Evolutionary conservation across 2,888 invertebrate genomes (phyloP), one percentile per base, ranked within the genome.

Genomic region (Crossocerus cetratus): DNA sequence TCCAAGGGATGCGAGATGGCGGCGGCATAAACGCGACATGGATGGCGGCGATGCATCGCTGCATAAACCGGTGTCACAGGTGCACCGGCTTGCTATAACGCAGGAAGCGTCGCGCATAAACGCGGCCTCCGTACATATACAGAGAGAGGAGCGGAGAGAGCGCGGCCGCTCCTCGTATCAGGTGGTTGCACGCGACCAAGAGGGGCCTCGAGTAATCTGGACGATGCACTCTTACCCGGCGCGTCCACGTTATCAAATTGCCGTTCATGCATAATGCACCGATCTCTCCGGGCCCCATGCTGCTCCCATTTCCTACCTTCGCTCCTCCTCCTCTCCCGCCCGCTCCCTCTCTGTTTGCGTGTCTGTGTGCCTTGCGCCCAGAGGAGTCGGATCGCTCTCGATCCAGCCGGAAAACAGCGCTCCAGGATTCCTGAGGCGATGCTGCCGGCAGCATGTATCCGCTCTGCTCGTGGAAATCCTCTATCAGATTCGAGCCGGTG

Each of bases 241-340:
- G 62, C 69, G 63, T 69, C 73, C 78, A 66, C 84, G 80, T 86
- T 86, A 86, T 87, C 87, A 83, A 84, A 83, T 81, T 79, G 79
- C 74, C 83, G 83, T 86, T 88, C 87, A 86, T 88, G 86, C 86
- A 87, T 88, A 87, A 88, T 88, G 86, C 87, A 86, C 84, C 65
- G 57, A 60, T 62, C 63, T 64, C 70, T 22, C 44, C 54, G n/a
- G 32, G 62, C n/a, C 61, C 56, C 49, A 22, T 13, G 43, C 20
- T 49, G 49, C 13, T 49, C 49, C 49, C 49, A 49, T 49, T 49
- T 49, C 49, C 49, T 42, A 42, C 21, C 64, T 21, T 58, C 43
- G n/a, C 16, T 57, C 16, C 42, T 21, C 13, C 43, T 42, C 32
- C 23, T 54, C 44, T 18, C 58, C 49, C 56, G 56, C 54, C 45